Percentiles rank a stretch among this genome's conserved stretches.
Evolutionary conservation across 2,888 invertebrate genomes (phyloP).

Genomic region (Rhyacophila evoluta): DNA sequence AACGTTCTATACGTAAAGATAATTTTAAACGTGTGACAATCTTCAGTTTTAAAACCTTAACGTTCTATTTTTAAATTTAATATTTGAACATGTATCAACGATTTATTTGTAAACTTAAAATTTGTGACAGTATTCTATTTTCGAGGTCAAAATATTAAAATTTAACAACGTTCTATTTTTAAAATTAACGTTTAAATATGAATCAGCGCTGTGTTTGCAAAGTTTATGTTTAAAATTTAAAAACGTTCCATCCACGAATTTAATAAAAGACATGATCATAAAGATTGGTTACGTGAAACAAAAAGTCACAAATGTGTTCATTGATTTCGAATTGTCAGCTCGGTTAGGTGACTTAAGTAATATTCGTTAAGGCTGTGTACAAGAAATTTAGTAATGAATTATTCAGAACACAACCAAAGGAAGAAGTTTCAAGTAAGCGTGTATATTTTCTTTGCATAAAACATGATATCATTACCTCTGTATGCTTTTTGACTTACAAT

Average conservation of each 20-base stretch:
- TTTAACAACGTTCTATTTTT: too few relatives aligned
- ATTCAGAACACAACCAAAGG: constrained; percentile 7
- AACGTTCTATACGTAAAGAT: too few relatives aligned
- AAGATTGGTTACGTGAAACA: background rate
- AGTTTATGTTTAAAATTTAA: too few relatives aligned
- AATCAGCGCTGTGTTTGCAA: background rate
- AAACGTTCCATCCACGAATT: too few relatives aligned
- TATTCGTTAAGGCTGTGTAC: background rate
- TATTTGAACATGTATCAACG: too few relatives aligned
- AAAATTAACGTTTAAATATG: too few relatives aligned
- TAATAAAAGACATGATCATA: background rate
- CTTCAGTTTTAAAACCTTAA: too few relatives aligned
- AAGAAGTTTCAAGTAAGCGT: constrained; percentile 14
- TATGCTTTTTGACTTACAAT: constrained; percentile 4
- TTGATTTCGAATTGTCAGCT: constrained; percentile 11
- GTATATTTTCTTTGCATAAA: constrained; percentile 22
- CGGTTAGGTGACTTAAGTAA: background rate
- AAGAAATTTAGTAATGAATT: constrained; percentile 17
- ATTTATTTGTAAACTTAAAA: too few relatives aligned
- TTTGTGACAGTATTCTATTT: too few relatives aligned
- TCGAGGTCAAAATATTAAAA: too few relatives aligned
- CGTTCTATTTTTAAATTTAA: too few relatives aligned
- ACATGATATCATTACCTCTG: constrained; percentile 16
- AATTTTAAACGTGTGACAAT: too few relatives aligned
- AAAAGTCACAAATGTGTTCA: background rate